Conservation (phyloP, 2,888 invertebrate species). For the Drosophila merina region DNA sequence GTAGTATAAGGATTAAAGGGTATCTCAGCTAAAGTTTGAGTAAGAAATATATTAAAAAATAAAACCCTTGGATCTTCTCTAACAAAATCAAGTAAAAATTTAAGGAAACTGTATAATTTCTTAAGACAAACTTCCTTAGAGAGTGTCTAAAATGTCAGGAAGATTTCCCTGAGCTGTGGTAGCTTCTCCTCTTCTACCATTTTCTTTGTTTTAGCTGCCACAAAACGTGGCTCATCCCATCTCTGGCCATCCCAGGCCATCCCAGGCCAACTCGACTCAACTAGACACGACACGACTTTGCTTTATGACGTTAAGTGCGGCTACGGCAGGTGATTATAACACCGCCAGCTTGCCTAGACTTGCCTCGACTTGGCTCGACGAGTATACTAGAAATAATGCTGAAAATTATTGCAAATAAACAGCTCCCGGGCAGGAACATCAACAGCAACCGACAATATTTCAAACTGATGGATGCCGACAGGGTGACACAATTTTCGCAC, state of each 20-base stretch:
- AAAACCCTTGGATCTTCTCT: too few species aligned
- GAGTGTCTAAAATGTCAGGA: background rate
- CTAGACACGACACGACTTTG: constrained; percentile 18
- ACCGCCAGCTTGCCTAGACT: constrained; percentile 29
- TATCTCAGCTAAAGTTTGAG: background rate
- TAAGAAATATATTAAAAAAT: too few species aligned
- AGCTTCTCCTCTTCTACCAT: background rate
- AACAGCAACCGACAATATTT: constrained; percentile 54
- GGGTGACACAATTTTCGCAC: constrained; percentile 53
- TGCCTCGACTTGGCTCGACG: constrained; percentile 17
- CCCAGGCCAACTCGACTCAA: constrained; percentile 8
- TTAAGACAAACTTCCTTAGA: background rate
- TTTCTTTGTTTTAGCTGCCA: constrained; percentile 4
- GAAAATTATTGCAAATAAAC: constrained; percentile 48
- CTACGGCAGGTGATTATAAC: constrained; percentile 37
- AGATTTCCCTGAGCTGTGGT: background rate
- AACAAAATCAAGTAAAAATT: too few species aligned
- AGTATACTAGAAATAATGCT: constrained; percentile 33
- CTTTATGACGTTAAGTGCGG: constrained; percentile 37
- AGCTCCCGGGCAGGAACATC: constrained; percentile 13
- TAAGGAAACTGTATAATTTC: background rate
- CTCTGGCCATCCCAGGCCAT: constrained; percentile 11
- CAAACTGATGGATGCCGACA: constrained; percentile 48
- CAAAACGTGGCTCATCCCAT: constrained; percentile 15
- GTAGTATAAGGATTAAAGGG: background rate